A percentile compares a stretch with the other conserved stretches of the same genome.
Evolutionary conservation across 1,140 invertebrate genomes (phyloP).

Genomic region (Chymomyza costata): DNA sequence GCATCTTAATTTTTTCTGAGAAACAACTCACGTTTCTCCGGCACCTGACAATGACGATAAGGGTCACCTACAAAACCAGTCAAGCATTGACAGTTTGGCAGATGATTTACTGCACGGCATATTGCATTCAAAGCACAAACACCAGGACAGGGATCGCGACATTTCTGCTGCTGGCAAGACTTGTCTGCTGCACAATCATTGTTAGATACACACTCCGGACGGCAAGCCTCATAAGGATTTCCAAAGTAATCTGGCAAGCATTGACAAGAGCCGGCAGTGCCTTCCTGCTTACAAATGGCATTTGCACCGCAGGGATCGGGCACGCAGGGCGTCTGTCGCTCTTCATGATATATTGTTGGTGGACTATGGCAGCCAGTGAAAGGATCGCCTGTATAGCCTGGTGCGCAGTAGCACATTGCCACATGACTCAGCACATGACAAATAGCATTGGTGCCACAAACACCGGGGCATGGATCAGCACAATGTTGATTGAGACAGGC

Average conservation of each 20-base stretch:
- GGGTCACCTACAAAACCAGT: conserved; percentile 84
- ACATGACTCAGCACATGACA: conserved; percentile 65
- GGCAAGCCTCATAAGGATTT: conserved; percentile 82
- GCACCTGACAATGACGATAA: conserved; percentile 75
- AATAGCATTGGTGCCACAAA: conserved; percentile 75
- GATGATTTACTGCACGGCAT: conserved; percentile 83
- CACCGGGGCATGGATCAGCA: conserved; percentile 85
- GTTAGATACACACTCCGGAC: conserved; percentile 85
- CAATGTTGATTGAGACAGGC: conserved; percentile 80
- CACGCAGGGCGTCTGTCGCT: conserved; percentile 74
- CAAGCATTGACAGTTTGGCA: conserved; percentile 83
- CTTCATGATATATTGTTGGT: conserved; percentile 76
- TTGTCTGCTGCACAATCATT: conserved; percentile 82
- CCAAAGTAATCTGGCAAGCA: conserved; percentile 84
- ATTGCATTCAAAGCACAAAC: conserved; percentile 83
- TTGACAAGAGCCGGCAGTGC: conserved; percentile 81
- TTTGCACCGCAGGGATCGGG: conserved; percentile 82
- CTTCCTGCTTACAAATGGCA: conserved; percentile 83
- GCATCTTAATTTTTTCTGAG: neutral
- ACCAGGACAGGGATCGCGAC: conserved; percentile 85
- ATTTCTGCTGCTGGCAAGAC: conserved; percentile 86
- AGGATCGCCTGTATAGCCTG: conserved; percentile 78
- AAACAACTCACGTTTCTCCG: conserved; percentile 77
- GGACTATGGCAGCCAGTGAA: conserved; percentile 76
- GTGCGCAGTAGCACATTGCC: conserved; percentile 76